These are phyloP conservation scores for Siphlonurus alternatus DNA, from an alignment of 2,888 invertebrate genomes.

Conservation along the genomic window DNA sequence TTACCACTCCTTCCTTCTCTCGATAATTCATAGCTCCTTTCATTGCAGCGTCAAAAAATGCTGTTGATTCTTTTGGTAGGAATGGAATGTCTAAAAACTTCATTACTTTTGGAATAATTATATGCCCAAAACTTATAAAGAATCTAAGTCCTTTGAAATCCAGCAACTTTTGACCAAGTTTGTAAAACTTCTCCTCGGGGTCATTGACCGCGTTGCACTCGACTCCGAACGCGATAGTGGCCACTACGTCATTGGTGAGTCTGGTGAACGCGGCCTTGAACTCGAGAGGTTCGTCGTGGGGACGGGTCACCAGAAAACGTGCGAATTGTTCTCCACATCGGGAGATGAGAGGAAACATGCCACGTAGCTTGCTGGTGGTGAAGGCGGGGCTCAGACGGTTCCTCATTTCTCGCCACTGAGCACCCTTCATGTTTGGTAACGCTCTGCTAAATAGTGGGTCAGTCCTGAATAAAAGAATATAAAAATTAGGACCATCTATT, in stretches of 20 bases:
- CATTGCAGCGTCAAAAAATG: constrained; percentile 1
- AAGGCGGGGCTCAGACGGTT: background rate
- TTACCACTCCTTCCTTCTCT: background rate
- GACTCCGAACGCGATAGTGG: too few relatives aligned
- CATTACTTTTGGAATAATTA: background rate
- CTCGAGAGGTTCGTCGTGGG: too few relatives aligned
- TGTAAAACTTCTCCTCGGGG: constrained; percentile 13
- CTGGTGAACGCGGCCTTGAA: too few relatives aligned
- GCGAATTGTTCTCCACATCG: too few relatives aligned
- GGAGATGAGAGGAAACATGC: too few relatives aligned
- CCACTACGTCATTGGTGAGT: too few relatives aligned
- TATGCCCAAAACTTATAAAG: background rate
- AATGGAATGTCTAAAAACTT: background rate
- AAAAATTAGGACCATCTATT: too few relatives aligned
- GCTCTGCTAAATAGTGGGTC: background rate
- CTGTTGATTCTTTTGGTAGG: background rate
- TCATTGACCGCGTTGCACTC: too few relatives aligned
- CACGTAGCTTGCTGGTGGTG: too few relatives aligned
- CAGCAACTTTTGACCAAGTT: constrained; percentile 9
- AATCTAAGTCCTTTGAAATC: background rate
- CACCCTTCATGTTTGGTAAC: background rate
- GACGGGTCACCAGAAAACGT: too few relatives aligned
- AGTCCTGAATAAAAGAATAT: background rate
- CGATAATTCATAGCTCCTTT: background rate
- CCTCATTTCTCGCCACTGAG: background rate